Conservation (phyloP, 2,888 invertebrate species). For the Drosophila rubida region DNA sequence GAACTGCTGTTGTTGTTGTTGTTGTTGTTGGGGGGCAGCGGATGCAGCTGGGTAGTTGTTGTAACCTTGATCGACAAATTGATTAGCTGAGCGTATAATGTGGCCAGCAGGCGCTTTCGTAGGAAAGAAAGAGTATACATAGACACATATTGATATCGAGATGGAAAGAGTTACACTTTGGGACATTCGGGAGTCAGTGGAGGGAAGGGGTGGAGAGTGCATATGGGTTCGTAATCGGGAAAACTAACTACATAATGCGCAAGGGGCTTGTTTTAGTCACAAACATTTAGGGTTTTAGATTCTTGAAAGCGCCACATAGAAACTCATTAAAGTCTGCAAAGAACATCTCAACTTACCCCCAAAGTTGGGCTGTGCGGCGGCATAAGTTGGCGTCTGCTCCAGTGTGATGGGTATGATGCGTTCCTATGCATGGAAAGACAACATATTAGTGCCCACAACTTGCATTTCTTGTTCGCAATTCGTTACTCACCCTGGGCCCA, state of each 20-base stretch:
- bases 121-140: constrained; percentile 80
- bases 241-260: constrained; percentile 8
- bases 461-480: neutral
- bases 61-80: constrained; percentile 85
- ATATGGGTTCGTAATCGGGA: constrained; percentile 23
- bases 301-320: constrained; percentile 66
- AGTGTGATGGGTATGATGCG: constrained; percentile 84
- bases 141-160: constrained; percentile 70
- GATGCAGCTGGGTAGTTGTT: constrained; percentile 76
- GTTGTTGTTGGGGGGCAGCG: constrained; percentile 58
- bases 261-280: constrained; percentile 56
- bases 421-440: constrained; percentile 70
- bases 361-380: constrained; percentile 82
- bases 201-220: constrained; percentile 18
- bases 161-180: constrained; percentile 70
- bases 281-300: constrained; percentile 63
- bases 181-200: constrained; percentile 39
- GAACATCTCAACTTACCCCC: constrained; percentile 72
- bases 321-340: neutral
- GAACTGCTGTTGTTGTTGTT: constrained; percentile 51
- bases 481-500: constrained; percentile 73
- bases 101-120: constrained; percentile 81
- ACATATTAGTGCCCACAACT: neutral
- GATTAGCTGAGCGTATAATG: constrained; percentile 84
- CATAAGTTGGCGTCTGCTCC: constrained; percentile 83